These are phyloP conservation scores for Catonia carolina DNA, from an alignment of 2,888 invertebrate species.

Conservation along the genomic window DNA sequence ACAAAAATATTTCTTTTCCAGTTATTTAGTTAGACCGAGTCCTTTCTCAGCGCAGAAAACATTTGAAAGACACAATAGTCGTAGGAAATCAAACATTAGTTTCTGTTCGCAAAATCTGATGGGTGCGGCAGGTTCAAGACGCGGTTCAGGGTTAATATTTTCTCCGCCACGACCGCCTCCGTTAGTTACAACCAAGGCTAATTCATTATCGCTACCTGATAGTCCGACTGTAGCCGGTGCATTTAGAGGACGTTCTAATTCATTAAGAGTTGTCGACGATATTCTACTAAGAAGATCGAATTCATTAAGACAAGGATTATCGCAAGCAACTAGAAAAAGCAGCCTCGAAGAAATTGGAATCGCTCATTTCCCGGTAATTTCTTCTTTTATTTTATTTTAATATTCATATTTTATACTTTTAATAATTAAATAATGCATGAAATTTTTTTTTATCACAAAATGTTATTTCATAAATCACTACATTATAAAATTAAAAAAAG, in stretches of 20 bases:
- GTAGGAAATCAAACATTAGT: constrained; percentile 85
- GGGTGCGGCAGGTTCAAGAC: constrained; percentile 44
- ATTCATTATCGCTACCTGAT: constrained; percentile 82
- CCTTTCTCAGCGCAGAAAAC: constrained; percentile 94
- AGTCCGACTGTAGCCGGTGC: constrained; percentile 72
- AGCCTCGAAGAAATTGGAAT: constrained; percentile 81
- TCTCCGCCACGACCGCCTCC: constrained; percentile 66
- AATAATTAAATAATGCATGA: not conserved
- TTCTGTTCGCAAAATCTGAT: constrained; percentile 69
- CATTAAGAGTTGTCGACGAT: constrained; percentile 78
- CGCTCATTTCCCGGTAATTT: constrained; percentile 58
- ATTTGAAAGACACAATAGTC: constrained; percentile 84
- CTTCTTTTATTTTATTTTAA: not conserved
- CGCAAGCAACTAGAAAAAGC: constrained; percentile 63
- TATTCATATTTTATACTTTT: too few species aligned
- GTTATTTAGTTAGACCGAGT: constrained; percentile 87
- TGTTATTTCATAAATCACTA: not conserved
- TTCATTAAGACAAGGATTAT: constrained; percentile 73
- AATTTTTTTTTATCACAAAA: not conserved
- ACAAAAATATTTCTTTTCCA: too few species aligned
- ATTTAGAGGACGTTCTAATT: constrained; percentile 76
- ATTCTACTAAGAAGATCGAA: constrained; percentile 75
- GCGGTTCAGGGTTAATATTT: constrained; percentile 60
- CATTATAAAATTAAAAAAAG: too few species aligned
- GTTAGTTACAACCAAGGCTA: constrained; percentile 74